Base-by-base conservation (phyloP, 1,140 invertebrate species). In the Riptortus pedestris region DNA sequence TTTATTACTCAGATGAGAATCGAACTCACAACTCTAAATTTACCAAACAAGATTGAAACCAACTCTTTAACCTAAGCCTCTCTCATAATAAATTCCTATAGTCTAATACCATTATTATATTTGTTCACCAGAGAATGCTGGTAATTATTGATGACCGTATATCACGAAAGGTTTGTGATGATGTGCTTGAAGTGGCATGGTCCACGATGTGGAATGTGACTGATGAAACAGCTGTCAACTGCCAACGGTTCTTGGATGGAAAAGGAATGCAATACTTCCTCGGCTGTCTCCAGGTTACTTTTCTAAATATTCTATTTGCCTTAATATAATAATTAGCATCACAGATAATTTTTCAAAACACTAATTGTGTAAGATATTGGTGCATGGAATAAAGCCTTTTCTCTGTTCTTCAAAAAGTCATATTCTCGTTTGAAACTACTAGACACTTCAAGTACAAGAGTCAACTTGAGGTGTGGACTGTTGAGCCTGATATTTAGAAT, bases 131-230 rank as follows among this genome's bases (percentile, higher is more conserved):
- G 85, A 90, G 84, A 75, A 94, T 96, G 91, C 74, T 95, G 43
- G 79, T 81, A 64, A 76, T 96, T 61, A 93, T 96, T 57, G 79
- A 84, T 63, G 84, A 88, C 69, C 81, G 90, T 51, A 76, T 94
- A 31, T 78, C 82, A 14, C 78, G 82, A 45, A 77, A 80, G 43
- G 74, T 86, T 20, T 96, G 92, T 74, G 95, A 98, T 74, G 93
- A 97, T 75, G 90, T 97, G 1, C 82, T 98, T 75, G 94, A 98
- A 78, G 91, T 96, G 16, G 91, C 93, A 5, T 98, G 96, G 96
- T 96, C 93, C 65, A 94, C 92, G 2, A 89, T 98, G 87, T 93
- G 89, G 90, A 98, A 98, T 78, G 92, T 97, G 52, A 98, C 95
- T 52, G 94, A 97, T 77, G 93, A 96, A 79, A 96, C 92, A 38